These are phyloP conservation scores for Medauroidea extradentata DNA, from an alignment of 1,140 invertebrate genomes.

Conservation along the genomic window DNA sequence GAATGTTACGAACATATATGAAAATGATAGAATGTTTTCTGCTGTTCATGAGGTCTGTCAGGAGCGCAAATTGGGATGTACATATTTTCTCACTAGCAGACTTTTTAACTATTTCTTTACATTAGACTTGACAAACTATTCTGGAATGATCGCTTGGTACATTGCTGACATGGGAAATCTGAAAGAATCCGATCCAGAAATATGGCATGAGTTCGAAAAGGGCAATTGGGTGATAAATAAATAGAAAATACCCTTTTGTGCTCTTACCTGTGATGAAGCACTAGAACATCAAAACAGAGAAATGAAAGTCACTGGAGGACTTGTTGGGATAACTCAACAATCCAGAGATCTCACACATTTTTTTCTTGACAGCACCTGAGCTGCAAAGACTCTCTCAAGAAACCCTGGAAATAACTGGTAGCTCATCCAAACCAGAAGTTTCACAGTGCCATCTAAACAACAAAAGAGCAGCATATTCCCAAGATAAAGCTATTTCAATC, in stretches of 20 bases:
- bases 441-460: background rate
- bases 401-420: background rate
- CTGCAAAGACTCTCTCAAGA: background rate
- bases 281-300: background rate
- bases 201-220: too few species aligned
- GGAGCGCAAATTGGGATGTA: background rate
- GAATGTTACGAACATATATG: constrained; percentile 3
- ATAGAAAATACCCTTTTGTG: too few species aligned
- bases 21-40: constrained; percentile 4
- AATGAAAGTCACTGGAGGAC: constrained; percentile 6
- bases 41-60: constrained; percentile 4
- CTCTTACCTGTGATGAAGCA: too few species aligned
- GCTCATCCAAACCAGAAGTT: background rate
- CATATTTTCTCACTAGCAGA: background rate
- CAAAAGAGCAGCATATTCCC: background rate
- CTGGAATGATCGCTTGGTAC: too few species aligned
- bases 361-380: constrained; percentile 8
- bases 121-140: too few species aligned
- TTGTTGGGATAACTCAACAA: background rate
- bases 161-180: too few species aligned
- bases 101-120: too few species aligned
- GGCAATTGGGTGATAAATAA: too few species aligned
- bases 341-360: background rate
- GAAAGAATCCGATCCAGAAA: too few species aligned
- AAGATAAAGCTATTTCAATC: background rate